These are phyloP conservation scores for Channallabes apus DNA, from an alignment of 2,797 vertebrate genomes.

Conservation along the genomic window DNA sequence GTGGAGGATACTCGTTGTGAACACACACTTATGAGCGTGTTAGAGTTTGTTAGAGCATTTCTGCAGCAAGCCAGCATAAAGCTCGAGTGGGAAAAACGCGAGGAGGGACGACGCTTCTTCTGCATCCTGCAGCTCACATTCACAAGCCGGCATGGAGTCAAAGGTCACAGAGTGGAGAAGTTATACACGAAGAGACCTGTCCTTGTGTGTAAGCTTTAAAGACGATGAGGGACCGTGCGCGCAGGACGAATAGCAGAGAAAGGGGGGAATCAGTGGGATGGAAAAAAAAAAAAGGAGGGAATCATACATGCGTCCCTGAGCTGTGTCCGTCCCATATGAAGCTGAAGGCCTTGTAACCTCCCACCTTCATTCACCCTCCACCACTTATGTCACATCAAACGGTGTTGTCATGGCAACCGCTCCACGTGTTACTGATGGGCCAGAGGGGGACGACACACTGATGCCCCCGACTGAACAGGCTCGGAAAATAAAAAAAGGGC, in stretches of 20 bases:
- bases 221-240: conserved; percentile 2
- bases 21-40: conserved; percentile 22
- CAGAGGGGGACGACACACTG: conserved; percentile 44
- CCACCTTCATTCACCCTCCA: conserved; percentile 62
- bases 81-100: conserved; percentile 3
- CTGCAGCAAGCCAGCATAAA: conserved; percentile 21
- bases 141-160: conserved; percentile 26
- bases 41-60: conserved; percentile 8
- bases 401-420: conserved; percentile 67
- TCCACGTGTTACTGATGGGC: conserved; percentile 65
- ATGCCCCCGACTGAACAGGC: conserved; percentile 46
- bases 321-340: conserved; percentile 54
- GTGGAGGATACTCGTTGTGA: background rate
- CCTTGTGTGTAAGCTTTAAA: background rate
- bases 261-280: conserved; percentile 20
- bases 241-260: conserved; percentile 34
- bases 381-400: conserved; percentile 69
- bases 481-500: conserved; percentile 17
- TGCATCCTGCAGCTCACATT: conserved; percentile 30
- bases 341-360: conserved; percentile 60
- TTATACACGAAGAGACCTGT: conserved; percentile 9
- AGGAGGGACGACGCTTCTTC: conserved; percentile 6
- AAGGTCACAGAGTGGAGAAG: background rate
- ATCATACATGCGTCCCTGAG: conserved; percentile 47
- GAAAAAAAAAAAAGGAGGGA: conserved; percentile 45